A percentile compares a stretch with the other conserved stretches of the same genome.
phyloP scores from a whole-genome alignment of 2,113 vertebrate species.

The Plecotus auritus region DNA sequence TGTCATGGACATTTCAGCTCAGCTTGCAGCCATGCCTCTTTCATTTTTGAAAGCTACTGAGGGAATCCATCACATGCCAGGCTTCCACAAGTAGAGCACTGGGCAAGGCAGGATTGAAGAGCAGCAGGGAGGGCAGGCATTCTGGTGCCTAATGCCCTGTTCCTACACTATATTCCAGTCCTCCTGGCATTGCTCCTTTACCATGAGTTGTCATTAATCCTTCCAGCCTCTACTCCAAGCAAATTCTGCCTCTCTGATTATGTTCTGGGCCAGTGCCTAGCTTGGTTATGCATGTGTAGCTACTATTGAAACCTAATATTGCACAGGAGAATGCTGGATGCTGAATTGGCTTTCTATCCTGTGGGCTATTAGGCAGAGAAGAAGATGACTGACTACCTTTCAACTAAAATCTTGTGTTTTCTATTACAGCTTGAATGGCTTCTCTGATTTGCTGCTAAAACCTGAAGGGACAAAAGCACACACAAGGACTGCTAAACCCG shows the following conservation, averaged over 20 bases:
- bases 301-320: conserved; percentile 59
- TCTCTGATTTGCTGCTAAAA: conserved; percentile 31
- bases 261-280: conserved; percentile 42
- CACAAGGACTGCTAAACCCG: background rate
- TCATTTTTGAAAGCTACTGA: conserved; percentile 57
- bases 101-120: background rate
- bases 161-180: background rate
- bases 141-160: background rate
- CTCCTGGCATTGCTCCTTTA: conserved; percentile 19
- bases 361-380: background rate
- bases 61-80: background rate
- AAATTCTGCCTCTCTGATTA: conserved; percentile 59
- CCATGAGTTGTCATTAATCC: conserved; percentile 58
- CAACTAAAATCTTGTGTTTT: conserved; percentile 8
- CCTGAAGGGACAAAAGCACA: background rate
- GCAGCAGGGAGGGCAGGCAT: background rate
- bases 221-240: conserved; percentile 50
- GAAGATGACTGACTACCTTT: conserved; percentile 30
- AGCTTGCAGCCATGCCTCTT: conserved; percentile 4
- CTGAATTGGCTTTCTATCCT: conserved; percentile 32
- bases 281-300: conserved; percentile 56
- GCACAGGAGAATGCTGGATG: conserved; percentile 35
- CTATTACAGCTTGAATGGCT: background rate
- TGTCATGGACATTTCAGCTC: conserved; percentile 24
- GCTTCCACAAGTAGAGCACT: background rate